Evolutionary conservation across 2,888 invertebrate genomes (phyloP).

Genomic region (Halictus ligatus): DNA sequence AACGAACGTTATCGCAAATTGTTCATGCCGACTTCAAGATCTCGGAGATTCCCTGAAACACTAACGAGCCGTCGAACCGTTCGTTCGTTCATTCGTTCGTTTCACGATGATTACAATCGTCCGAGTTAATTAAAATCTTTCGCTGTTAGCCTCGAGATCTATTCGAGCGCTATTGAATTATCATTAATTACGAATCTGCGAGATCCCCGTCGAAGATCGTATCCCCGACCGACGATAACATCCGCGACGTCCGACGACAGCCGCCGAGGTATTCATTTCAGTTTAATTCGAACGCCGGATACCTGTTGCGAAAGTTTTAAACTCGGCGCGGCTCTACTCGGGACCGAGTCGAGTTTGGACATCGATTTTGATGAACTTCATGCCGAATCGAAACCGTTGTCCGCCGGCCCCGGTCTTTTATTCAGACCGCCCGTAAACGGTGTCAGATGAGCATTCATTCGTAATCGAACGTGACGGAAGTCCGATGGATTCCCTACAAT

Average conservation of each 20-base stretch:
- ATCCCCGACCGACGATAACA: not conserved
- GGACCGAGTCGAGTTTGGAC: not conserved
- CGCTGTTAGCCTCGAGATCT: not conserved
- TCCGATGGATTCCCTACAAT: not conserved
- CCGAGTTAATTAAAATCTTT: not conserved
- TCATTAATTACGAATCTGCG: not conserved
- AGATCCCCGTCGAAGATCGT: not conserved
- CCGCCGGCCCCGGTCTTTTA: not conserved
- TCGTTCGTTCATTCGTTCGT: not conserved
- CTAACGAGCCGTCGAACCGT: not conserved
- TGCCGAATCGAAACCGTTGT: not conserved
- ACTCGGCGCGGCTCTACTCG: not conserved
- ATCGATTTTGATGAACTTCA: not conserved
- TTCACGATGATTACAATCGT: not conserved
- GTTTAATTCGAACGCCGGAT: not conserved
- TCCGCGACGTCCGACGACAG: not conserved
- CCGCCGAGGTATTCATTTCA: not conserved
- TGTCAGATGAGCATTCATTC: not conserved
- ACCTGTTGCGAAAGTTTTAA: constrained; percentile 7
- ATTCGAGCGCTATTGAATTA: not conserved
- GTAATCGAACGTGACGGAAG: not conserved
- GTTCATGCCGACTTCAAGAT: not conserved
- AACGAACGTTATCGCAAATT: not conserved
- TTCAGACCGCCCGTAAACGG: not conserved
- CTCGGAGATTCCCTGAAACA: not conserved